These are phyloP conservation scores for Catharus ustulatus DNA, from an alignment of 2,797 vertebrate species.

Conservation along the genomic window DNA sequence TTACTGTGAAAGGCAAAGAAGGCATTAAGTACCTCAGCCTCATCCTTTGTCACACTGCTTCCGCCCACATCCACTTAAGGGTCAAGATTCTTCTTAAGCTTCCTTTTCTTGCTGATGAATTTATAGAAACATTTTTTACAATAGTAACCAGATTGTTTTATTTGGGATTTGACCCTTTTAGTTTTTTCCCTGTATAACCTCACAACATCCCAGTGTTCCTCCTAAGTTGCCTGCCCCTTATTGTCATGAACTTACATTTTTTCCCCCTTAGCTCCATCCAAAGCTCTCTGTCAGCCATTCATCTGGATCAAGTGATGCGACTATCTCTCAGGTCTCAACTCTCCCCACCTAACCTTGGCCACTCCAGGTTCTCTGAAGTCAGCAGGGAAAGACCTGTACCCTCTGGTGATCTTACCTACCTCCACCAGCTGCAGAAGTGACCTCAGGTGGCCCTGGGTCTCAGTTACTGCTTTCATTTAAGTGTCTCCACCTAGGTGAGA, in stretches of 20 bases:
- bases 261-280: not conserved
- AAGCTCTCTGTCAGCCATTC: not conserved
- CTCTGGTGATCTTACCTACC: not conserved
- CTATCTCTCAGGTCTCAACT: fast-evolving
- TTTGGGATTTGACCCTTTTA: not conserved
- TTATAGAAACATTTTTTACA: not conserved
- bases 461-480: not conserved
- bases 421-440: not conserved
- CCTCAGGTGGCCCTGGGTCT: not conserved
- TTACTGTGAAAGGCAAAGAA: not conserved
- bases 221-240: not conserved
- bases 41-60: not conserved
- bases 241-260: not conserved
- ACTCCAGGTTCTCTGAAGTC: not conserved
- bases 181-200: not conserved
- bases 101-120: not conserved
- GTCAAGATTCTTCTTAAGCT: not conserved
- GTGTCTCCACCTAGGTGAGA: not conserved
- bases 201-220: not conserved
- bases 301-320: not conserved
- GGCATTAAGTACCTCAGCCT: not conserved
- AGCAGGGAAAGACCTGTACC: not conserved
- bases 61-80: not conserved
- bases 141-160: not conserved
- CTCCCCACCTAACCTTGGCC: not conserved